Evolutionary conservation across 2,797 vertebrate species (phyloP).

Genomic region (Acropternis orthonyx): DNA sequence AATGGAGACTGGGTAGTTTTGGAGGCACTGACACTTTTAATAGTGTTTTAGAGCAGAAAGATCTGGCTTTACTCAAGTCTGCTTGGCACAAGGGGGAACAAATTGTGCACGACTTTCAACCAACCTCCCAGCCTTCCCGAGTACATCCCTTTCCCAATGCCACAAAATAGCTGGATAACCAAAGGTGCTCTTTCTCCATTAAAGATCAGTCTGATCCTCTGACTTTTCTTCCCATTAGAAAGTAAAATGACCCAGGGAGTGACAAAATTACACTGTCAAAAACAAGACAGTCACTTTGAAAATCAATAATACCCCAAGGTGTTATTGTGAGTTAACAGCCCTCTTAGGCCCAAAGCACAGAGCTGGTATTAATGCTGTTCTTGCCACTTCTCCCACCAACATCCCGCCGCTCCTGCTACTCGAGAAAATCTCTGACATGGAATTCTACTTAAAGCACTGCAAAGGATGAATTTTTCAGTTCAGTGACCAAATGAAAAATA

Average conservation of each 20-base stretch:
- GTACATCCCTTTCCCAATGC: not conserved
- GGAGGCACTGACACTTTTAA: not conserved
- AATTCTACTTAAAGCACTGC: slow-evolving; percentile 39
- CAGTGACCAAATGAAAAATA: slow-evolving; percentile 3
- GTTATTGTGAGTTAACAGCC: slow-evolving; percentile 45
- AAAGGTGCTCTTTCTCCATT: not conserved
- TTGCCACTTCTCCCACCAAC: not conserved
- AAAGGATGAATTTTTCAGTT: slow-evolving; percentile 33
- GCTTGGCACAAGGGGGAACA: not conserved
- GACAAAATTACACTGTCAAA: slow-evolving; percentile 58
- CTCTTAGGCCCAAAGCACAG: not conserved
- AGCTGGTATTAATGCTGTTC: not conserved
- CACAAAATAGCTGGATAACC: not conserved
- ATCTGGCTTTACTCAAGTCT: not conserved
- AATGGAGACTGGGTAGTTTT: not conserved
- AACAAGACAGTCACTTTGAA: slow-evolving; percentile 32
- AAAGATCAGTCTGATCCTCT: not conserved
- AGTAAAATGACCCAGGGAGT: slow-evolving; percentile 46
- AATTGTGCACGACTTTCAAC: not conserved
- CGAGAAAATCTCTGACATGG: not conserved
- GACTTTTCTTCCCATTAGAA: slow-evolving; percentile 29
- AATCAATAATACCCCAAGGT: slow-evolving; percentile 50
- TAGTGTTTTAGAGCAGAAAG: not conserved
- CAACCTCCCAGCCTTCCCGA: not conserved
- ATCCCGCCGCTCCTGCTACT: not conserved